Evolutionary conservation across 2,113 vertebrate genomes (phyloP).

Genomic region (Mormyrus lacerda): DNA sequence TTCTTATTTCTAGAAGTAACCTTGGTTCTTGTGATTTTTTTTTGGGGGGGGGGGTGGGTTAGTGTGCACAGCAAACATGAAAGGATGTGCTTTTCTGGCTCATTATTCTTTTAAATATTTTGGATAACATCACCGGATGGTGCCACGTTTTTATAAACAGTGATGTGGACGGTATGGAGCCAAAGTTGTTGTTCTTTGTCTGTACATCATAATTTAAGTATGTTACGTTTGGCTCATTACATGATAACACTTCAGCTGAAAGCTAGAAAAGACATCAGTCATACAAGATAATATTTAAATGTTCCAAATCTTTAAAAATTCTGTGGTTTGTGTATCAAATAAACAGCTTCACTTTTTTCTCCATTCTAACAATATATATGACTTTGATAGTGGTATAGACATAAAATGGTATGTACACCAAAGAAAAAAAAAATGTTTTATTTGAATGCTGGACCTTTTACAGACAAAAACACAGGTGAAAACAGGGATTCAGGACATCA

Average conservation of each 20-base stretch:
- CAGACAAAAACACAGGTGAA: neutral
- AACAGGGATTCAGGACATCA: neutral
- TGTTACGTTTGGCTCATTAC: neutral
- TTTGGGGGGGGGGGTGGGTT: neutral
- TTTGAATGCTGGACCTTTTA: neutral
- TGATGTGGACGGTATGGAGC: neutral
- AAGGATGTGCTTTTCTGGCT: neutral
- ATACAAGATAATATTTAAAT: neutral
- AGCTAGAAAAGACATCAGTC: neutral
- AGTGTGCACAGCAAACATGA: neutral
- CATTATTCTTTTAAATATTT: neutral
- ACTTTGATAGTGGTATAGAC: neutral
- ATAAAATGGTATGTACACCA: neutral
- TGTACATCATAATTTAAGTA: neutral
- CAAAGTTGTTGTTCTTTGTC: conserved; percentile 10
- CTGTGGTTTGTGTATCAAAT: neutral
- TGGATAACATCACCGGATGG: neutral
- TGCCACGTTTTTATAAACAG: neutral
- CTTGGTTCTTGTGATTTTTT: neutral
- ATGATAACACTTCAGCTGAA: neutral
- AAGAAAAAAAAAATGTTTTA: neutral
- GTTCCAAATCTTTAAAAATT: neutral
- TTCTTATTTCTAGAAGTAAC: neutral
- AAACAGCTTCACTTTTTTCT: neutral
- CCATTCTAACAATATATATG: neutral